phyloP scores from a whole-genome alignment of 1,140 invertebrate genomes.

The Drosophila rhopaloa region DNA sequence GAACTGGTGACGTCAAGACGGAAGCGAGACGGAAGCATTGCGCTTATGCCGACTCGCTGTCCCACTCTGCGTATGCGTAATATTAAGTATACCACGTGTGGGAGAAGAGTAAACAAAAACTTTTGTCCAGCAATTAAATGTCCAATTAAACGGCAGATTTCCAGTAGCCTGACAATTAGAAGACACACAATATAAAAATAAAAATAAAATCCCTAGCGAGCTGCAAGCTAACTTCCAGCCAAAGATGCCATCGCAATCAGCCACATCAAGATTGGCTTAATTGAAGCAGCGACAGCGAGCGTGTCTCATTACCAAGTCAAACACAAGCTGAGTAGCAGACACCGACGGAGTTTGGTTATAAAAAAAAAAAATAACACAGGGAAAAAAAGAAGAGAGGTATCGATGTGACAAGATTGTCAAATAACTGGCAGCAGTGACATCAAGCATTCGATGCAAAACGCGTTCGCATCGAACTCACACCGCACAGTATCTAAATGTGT shows the following conservation, averaged over 20 bases:
- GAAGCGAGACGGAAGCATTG: slow-evolving; percentile 58
- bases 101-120: slow-evolving; percentile 40
- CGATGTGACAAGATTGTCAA: slow-evolving; percentile 79
- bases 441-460: slow-evolving; percentile 62
- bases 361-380: not conserved
- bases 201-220: slow-evolving; percentile 13
- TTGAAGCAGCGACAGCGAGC: slow-evolving; percentile 63
- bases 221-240: slow-evolving; percentile 17
- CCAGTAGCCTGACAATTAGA: slow-evolving; percentile 52
- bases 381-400: slow-evolving; percentile 10
- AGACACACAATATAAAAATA: slow-evolving; percentile 26
- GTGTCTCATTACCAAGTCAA: slow-evolving; percentile 72
- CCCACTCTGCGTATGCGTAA: slow-evolving; percentile 56
- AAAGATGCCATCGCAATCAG: slow-evolving; percentile 49
- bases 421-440: slow-evolving; percentile 60
- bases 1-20: slow-evolving; percentile 74
- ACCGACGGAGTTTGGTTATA: slow-evolving; percentile 18
- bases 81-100: slow-evolving; percentile 61
- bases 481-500: not conserved
- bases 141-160: slow-evolving; percentile 13
- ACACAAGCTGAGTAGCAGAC: slow-evolving; percentile 40
- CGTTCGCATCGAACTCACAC: slow-evolving; percentile 22
- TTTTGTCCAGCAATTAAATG: slow-evolving; percentile 22
- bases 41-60: slow-evolving; percentile 4
- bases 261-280: slow-evolving; percentile 62